Base-by-base conservation (phyloP, 2,797 vertebrate genomes). In the Pangasius mekongensis region DNA sequence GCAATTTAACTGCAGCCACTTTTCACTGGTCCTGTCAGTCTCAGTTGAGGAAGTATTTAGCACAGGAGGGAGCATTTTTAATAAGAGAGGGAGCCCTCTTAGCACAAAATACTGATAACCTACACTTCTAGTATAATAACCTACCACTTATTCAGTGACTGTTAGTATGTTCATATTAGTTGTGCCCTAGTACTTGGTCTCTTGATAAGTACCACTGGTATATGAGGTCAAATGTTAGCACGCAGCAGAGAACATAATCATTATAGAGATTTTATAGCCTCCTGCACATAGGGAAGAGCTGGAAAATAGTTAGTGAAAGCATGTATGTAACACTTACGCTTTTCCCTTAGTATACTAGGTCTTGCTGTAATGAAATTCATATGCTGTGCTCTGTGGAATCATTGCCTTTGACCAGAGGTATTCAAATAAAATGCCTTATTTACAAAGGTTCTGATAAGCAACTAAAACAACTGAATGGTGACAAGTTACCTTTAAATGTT, bases 1-100 rank as follows among this genome's bases (percentile, higher is more conserved):
- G 58, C 80, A 83, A 47, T 83, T 83, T 83, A 47, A 43, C 36
- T 62, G 33, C 58, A 62, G 33, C 5, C 80, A 62, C 80, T 62
- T 83, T 16, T 64, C 58, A 47, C 27, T 83, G 43, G 80, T 62
- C 80, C 56, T 62, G 80, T 64, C 24, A 62, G 22, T 62, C 24
- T 62, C 33, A 83, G 13, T 43, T 47, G 54, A 81, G 30, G 20
- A 58, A 22, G 8, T 58, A 5, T 81, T 78, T 58, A 81, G 10
- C 30, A 36, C 30, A 39, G 30, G 16, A 43, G 36, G 58, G 22
- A 39, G 16, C 5, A n/a, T 43, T 64, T 64, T 64, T 8, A 8
- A 62, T 43, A 43, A 39, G 5, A 43, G 43, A 81, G 5, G 5
- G 56, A 82, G 78, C 30, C 14, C 33, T 27, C 10, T 33, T 36